A percentile compares a stretch with the other conserved stretches of the same genome.
These are phyloP conservation scores for Orestias chungarensis DNA, from an alignment of 2,797 vertebrate species.

Conservation along the genomic window DNA sequence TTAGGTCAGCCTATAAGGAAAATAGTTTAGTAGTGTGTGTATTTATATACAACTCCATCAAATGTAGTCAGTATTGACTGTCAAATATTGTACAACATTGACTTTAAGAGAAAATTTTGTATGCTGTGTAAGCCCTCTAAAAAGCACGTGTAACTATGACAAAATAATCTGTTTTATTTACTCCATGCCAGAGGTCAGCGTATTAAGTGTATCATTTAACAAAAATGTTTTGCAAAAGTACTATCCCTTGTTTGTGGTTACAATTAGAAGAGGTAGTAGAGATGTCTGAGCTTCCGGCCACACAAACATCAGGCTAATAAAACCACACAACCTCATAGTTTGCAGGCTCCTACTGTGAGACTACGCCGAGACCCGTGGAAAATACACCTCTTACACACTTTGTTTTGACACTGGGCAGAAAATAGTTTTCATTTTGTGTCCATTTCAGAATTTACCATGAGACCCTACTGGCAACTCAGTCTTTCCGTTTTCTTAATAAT, in stretches of 20 bases:
- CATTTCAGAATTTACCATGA: constrained; percentile 3
- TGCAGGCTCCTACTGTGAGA: not conserved
- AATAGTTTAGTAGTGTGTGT: too few species aligned
- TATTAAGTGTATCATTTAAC: not conserved
- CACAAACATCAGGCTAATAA: not conserved
- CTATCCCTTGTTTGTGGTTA: not conserved
- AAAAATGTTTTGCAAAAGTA: not conserved
- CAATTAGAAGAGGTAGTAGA: not conserved
- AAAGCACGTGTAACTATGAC: not conserved
- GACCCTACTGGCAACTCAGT: constrained; percentile 15
- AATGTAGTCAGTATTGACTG: too few species aligned
- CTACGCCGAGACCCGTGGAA: not conserved
- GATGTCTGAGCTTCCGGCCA: not conserved
- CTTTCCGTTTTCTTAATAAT: constrained; percentile 29
- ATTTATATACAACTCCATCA: too few species aligned
- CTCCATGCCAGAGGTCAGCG: not conserved
- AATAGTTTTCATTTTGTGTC: constrained; percentile 4
- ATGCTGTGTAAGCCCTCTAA: not conserved
- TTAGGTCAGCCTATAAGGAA: too few species aligned
- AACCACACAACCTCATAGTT: not conserved
- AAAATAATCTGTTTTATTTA: not conserved
- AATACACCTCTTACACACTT: not conserved
- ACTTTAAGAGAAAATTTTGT: not conserved
- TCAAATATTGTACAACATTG: too few species aligned
- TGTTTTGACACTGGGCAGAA: not conserved